Conservation (phyloP, 2,797 vertebrate genomes). For the Leptatherina wallacei region DNA sequence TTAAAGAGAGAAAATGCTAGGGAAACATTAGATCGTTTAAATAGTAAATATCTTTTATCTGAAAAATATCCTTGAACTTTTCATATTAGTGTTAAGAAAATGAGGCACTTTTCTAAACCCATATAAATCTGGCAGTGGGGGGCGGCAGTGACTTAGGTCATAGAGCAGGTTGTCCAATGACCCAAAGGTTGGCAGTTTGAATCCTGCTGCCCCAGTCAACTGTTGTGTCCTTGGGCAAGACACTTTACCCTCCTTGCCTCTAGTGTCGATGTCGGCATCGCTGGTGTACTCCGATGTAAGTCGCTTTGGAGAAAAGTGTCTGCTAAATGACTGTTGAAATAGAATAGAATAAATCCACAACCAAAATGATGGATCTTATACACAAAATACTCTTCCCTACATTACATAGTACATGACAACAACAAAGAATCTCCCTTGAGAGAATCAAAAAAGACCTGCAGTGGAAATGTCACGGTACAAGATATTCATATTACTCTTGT, state of each 20-base stretch:
- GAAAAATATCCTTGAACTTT: slow-evolving; percentile 55
- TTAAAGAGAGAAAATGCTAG: slow-evolving; percentile 46
- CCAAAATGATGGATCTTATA: slow-evolving; percentile 27
- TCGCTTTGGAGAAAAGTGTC: too few relatives aligned
- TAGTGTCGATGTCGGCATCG: too few relatives aligned
- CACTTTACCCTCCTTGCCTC: too few relatives aligned
- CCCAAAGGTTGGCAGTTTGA: too few relatives aligned
- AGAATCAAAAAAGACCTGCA: slow-evolving; percentile 19
- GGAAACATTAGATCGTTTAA: slow-evolving; percentile 62
- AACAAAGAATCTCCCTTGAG: slow-evolving; percentile 23
- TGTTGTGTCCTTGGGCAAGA: too few relatives aligned
- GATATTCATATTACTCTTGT: slow-evolving; percentile 38
- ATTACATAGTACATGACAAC: slow-evolving; percentile 20
- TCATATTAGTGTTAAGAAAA: slow-evolving; percentile 19
- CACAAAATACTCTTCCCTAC: background rate
- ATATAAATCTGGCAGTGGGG: background rate
- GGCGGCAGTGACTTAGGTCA: too few relatives aligned
- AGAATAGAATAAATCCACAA: slow-evolving; percentile 8
- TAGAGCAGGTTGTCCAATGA: too few relatives aligned
- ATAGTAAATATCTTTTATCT: slow-evolving; percentile 60
- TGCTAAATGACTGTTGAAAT: too few relatives aligned
- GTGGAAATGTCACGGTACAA: slow-evolving; percentile 27
- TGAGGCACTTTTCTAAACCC: background rate
- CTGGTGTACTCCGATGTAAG: too few relatives aligned
- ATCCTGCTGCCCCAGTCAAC: too few relatives aligned